phyloP scores from a whole-genome alignment of 2,888 invertebrate genomes.

The Drosophila setosimentum region DNA sequence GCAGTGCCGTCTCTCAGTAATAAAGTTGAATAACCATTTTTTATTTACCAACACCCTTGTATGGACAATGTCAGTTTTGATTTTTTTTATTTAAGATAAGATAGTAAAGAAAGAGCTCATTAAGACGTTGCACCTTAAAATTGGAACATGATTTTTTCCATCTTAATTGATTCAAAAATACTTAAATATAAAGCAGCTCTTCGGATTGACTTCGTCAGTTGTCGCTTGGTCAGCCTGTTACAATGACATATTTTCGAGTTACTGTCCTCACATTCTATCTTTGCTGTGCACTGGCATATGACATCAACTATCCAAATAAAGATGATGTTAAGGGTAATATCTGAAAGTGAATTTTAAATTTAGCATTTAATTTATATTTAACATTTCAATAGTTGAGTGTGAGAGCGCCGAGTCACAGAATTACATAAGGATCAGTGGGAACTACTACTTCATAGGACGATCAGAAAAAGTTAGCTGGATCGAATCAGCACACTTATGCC shows the following conservation, averaged over 20 bases:
- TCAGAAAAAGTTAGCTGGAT: slow-evolving; percentile 36
- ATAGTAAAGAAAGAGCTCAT: background rate
- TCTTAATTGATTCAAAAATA: background rate
- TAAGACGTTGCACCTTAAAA: background rate
- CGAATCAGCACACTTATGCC: slow-evolving; percentile 38
- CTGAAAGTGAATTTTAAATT: background rate
- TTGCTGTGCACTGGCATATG: slow-evolving; percentile 4
- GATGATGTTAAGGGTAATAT: slow-evolving; percentile 22
- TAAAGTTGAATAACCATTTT: background rate
- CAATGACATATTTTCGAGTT: slow-evolving; percentile 20
- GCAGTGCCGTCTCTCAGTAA: background rate
- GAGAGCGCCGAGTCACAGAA: background rate
- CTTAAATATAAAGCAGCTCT: slow-evolving; percentile 13
- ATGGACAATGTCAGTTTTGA: background rate
- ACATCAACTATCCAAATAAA: slow-evolving; percentile 22
- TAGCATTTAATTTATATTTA: background rate
- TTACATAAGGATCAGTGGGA: slow-evolving; percentile 30
- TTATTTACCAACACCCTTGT: background rate
- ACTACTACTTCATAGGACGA: slow-evolving; percentile 35
- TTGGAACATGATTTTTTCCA: background rate
- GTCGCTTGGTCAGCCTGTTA: background rate
- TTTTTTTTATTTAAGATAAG: slow-evolving; percentile 2
- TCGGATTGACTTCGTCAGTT: background rate
- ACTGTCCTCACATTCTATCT: slow-evolving; percentile 12
- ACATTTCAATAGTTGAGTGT: slow-evolving; percentile 22